Conservation (phyloP, 2,797 vertebrate genomes). For the Platalea minor region DNA sequence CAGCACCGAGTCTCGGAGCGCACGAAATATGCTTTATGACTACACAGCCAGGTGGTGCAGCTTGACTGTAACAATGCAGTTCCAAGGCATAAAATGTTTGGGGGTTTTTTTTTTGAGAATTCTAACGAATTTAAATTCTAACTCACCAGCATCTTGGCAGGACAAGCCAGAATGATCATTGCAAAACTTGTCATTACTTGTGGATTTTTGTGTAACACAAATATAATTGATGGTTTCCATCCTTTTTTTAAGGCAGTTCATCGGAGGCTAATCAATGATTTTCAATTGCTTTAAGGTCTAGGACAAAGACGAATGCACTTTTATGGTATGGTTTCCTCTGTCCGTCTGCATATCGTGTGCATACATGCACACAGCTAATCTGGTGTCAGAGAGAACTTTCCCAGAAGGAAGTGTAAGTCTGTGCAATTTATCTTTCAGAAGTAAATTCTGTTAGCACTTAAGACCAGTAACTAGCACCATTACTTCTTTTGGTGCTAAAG, state of each 20-base stretch:
- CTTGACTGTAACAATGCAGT: too few relatives aligned
- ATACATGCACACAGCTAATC: neutral
- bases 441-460: neutral
- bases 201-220: neutral
- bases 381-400: neutral
- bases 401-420: neutral
- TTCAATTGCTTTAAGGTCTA: neutral
- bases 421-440: neutral
- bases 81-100: too few relatives aligned
- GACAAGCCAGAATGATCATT: neutral
- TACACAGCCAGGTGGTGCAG: accelerated
- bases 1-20: too few relatives aligned
- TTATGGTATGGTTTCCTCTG: neutral
- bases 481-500: neutral
- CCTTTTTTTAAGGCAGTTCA: neutral
- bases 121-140: neutral
- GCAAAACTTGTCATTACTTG: too few relatives aligned
- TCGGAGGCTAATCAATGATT: neutral
- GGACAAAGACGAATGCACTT: neutral
- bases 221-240: neutral
- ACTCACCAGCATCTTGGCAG: neutral
- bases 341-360: accelerated
- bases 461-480: neutral
- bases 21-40: too few relatives aligned
- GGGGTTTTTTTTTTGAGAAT: neutral